Conservation (phyloP, 2,888 invertebrate species). For the Drosophila helvetica region DNA sequence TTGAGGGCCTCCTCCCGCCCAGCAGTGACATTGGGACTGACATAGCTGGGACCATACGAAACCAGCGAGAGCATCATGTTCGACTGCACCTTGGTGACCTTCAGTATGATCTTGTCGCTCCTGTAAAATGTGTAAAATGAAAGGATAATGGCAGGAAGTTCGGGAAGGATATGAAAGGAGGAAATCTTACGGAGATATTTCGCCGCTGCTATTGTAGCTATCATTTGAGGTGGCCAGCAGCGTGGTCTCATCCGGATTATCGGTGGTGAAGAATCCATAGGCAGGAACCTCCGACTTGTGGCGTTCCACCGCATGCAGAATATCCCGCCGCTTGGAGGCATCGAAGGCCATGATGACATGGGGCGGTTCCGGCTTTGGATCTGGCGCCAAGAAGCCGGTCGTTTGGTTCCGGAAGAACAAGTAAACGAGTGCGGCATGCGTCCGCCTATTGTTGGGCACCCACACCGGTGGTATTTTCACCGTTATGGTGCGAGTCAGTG, state of each 20-base stretch:
- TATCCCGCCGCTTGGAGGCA: conserved; percentile 87
- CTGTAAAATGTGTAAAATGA: conserved; percentile 82
- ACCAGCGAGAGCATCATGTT: conserved; percentile 87
- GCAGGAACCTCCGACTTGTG: conserved; percentile 86
- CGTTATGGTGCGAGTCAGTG: conserved; percentile 64
- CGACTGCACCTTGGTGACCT: conserved; percentile 87
- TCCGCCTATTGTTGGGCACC: conserved; percentile 85
- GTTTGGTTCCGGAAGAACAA: conserved; percentile 84
- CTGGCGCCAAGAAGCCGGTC: conserved; percentile 85
- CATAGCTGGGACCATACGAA: conserved; percentile 88
- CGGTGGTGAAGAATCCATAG: conserved; percentile 89
- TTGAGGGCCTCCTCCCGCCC: conserved; percentile 87
- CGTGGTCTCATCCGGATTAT: conserved; percentile 86
- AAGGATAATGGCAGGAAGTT: no score
- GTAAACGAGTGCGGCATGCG: conserved; percentile 86
- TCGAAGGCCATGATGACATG: conserved; percentile 88
- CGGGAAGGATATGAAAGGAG: background rate
- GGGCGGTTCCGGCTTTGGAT: conserved; percentile 87
- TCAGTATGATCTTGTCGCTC: conserved; percentile 88
- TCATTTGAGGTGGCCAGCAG: conserved; percentile 87
- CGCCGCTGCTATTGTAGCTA: conserved; percentile 84
- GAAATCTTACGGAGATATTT: conserved; percentile 13
- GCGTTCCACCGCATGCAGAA: conserved; percentile 85
- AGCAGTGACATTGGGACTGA: conserved; percentile 87
- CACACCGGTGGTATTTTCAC: conserved; percentile 85